These are phyloP conservation scores for Drosophila falleni DNA, from an alignment of 2,888 invertebrate species.

Conservation along the genomic window DNA sequence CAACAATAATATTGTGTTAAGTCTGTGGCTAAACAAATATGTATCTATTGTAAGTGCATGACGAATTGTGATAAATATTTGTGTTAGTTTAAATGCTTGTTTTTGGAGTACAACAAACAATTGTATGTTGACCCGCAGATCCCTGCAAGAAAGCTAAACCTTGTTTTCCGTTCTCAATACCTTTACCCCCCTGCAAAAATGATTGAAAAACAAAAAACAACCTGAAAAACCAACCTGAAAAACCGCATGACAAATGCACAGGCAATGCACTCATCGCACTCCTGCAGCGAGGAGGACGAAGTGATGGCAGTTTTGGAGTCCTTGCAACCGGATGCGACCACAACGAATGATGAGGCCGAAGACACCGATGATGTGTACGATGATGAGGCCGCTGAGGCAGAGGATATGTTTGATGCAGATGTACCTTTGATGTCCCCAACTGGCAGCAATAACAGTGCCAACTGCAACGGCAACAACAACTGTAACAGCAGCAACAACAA, in stretches of 20 bases:
- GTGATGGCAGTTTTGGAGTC: slow-evolving; percentile 71
- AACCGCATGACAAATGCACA: slow-evolving; percentile 40
- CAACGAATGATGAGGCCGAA: slow-evolving; percentile 75
- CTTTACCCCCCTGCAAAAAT: slow-evolving; percentile 30
- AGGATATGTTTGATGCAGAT: slow-evolving; percentile 73
- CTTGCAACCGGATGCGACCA: slow-evolving; percentile 64
- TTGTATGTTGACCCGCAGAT: slow-evolving; percentile 22
- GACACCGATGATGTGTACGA: slow-evolving; percentile 68
- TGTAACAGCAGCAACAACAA: slow-evolving; percentile 41
- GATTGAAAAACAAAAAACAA: slow-evolving; percentile 23
- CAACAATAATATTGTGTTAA: slow-evolving; percentile 54
- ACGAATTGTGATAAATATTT: slow-evolving; percentile 52
- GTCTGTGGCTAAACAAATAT: slow-evolving; percentile 42
- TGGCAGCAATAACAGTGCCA: slow-evolving; percentile 65
- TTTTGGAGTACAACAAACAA: slow-evolving; percentile 8
- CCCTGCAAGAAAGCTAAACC: slow-evolving; percentile 78
- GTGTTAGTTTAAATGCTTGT: slow-evolving; percentile 35
- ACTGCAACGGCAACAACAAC: slow-evolving; percentile 31
- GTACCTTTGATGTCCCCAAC: slow-evolving; percentile 77
- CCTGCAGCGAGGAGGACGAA: slow-evolving; percentile 79
- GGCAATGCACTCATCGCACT: slow-evolving; percentile 72
- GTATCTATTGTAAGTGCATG: slow-evolving; percentile 63
- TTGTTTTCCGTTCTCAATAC: slow-evolving; percentile 73
- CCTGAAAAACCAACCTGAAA: slow-evolving; percentile 20
- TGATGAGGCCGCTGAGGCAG: slow-evolving; percentile 70